Evolutionary conservation across 2,888 invertebrate species (phyloP).

Genomic region (Mechanitis messenoides): DNA sequence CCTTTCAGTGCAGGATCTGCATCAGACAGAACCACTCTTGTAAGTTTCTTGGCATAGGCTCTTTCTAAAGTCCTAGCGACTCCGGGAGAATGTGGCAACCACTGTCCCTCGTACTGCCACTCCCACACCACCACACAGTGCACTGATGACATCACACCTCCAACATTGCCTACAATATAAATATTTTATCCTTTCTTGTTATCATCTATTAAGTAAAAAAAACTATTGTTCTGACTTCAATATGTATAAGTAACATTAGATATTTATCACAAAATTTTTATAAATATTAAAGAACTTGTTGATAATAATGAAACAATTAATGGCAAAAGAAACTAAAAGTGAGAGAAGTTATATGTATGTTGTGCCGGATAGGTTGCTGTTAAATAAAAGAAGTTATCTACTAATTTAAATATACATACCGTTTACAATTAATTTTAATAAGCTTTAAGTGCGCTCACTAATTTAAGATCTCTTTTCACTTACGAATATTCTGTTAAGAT

Average conservation of each 20-base stretch:
- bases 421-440: conserved; percentile 8
- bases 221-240: no score
- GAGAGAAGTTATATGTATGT: not conserved
- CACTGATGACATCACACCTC: conserved; percentile 70
- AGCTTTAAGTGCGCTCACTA: conserved; percentile 15
- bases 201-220: no score
- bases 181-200: no score
- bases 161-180: conserved; percentile 20
- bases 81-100: conserved; percentile 91
- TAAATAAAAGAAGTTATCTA: conserved; percentile 9
- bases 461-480: conserved; percentile 5
- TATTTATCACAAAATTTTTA: no score
- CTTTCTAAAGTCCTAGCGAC: conserved; percentile 90
- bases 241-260: no score
- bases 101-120: conserved; percentile 82
- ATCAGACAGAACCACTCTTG: conserved; percentile 89
- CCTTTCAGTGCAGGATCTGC: conserved; percentile 88
- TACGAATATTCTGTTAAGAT: not conserved
- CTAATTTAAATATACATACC: conserved; percentile 15
- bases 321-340: not conserved
- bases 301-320: not conserved
- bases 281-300: not conserved
- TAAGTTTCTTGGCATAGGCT: conserved; percentile 88
- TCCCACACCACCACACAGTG: conserved; percentile 90
- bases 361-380: not conserved